These are phyloP conservation scores for Eulemur mongoz DNA, from an alignment of 2,797 vertebrate genomes.

Conservation along the genomic window DNA sequence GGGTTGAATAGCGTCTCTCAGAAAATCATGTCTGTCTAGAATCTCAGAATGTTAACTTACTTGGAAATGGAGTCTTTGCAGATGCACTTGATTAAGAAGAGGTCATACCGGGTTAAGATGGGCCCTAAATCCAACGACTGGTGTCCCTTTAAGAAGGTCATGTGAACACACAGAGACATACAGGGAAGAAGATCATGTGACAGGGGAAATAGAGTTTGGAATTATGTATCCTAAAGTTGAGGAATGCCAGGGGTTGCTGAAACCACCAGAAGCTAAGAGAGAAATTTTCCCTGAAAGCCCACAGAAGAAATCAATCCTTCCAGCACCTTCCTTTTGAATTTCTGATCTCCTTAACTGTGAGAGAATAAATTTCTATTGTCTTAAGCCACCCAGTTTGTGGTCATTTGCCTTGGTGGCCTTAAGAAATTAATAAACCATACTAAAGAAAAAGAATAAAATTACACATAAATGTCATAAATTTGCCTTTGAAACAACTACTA, in stretches of 20 bases:
- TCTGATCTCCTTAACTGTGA: background rate
- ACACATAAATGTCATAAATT: background rate
- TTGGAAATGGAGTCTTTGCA: background rate
- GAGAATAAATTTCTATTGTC: background rate
- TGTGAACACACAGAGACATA: background rate
- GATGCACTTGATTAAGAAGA: background rate
- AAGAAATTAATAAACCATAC: background rate
- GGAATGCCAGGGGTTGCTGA: background rate
- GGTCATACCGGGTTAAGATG: background rate
- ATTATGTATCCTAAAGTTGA: background rate
- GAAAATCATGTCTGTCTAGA: background rate
- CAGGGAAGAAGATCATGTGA: background rate
- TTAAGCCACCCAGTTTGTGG: background rate
- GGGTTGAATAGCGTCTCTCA: background rate
- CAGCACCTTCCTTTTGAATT: background rate
- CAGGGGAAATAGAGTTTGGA: background rate
- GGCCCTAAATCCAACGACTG: background rate
- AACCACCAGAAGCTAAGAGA: background rate
- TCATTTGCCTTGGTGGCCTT: background rate
- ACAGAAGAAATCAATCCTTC: background rate
- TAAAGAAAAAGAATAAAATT: background rate
- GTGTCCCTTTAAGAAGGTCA: background rate
- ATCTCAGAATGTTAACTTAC: background rate
- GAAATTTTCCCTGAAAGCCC: background rate
- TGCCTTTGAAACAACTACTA: background rate